phyloP scores from a whole-genome alignment of 2,113 vertebrate species.

The Sander lucioperca region DNA sequence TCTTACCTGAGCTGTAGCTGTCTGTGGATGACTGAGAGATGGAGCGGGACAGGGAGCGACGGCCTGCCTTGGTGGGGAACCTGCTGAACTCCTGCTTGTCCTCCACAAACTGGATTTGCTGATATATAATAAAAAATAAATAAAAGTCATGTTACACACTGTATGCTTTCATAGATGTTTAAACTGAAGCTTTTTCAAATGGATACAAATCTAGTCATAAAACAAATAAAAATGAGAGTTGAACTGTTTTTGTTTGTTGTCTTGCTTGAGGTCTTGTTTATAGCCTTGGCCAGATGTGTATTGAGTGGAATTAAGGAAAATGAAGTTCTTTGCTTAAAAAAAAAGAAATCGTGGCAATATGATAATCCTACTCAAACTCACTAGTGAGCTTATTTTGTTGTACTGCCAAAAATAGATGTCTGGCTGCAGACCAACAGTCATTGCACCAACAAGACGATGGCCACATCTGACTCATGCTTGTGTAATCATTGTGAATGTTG shows the following conservation, averaged over 20 bases:
- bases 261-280: background rate
- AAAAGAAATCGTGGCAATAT: background rate
- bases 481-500: background rate
- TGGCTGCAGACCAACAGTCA: background rate
- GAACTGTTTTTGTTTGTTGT: background rate
- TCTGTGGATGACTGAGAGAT: constrained; percentile 98
- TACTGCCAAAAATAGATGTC: constrained; percentile 22
- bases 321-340: background rate
- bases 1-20: constrained; percentile 95
- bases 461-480: background rate
- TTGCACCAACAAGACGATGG: background rate
- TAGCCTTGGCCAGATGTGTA: background rate
- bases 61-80: constrained; percentile 93
- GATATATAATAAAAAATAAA: constrained; percentile 12
- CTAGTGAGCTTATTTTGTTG: background rate
- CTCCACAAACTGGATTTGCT: constrained; percentile 97
- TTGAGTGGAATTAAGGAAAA: background rate
- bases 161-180: background rate
- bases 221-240: background rate
- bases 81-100: constrained; percentile 97
- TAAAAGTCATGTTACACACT: background rate
- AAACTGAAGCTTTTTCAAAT: background rate
- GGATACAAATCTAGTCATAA: background rate
- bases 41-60: constrained; percentile 94
- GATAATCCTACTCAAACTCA: background rate